phyloP scores from a whole-genome alignment of 2,888 invertebrate species.

The Torymus tubicola region DNA sequence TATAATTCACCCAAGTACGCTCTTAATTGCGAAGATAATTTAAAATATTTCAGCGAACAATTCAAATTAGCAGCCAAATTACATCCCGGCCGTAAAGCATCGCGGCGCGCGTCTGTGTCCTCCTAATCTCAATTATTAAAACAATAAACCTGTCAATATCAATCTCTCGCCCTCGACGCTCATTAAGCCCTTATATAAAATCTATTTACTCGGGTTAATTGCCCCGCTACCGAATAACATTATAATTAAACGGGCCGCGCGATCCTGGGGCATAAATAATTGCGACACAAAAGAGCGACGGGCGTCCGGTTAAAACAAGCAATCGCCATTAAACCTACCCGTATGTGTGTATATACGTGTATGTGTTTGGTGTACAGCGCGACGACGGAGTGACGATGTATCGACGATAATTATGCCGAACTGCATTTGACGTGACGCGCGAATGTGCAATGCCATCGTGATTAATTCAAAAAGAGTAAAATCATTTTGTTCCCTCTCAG shows the following conservation, averaged over 20 bases:
- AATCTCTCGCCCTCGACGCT: too few species aligned
- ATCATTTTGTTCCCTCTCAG: slow-evolving; percentile 18
- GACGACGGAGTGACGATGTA: background rate
- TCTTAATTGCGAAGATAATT: too few species aligned
- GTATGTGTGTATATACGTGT: too few species aligned
- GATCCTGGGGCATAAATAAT: slow-evolving; percentile 27
- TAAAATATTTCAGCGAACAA: too few species aligned
- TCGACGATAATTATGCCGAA: slow-evolving; percentile 36
- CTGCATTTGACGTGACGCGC: background rate
- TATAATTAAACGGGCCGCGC: background rate
- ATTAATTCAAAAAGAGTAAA: slow-evolving; percentile 20
- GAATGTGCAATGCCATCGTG: slow-evolving; percentile 1
- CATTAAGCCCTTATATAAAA: slow-evolving; percentile 9
- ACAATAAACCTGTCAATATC: too few species aligned
- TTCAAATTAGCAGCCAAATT: too few species aligned
- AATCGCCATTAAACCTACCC: too few species aligned
- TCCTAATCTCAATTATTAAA: background rate
- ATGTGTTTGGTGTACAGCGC: too few species aligned
- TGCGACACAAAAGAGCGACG: slow-evolving; percentile 8
- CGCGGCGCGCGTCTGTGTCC: background rate
- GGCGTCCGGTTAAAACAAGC: too few species aligned
- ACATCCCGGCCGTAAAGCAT: too few species aligned
- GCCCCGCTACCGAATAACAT: background rate
- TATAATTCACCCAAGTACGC: too few species aligned
- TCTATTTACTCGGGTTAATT: slow-evolving; percentile 18